These are phyloP conservation scores for Coreius guichenoti DNA, from an alignment of 2,797 vertebrate species.

Conservation along the genomic window DNA sequence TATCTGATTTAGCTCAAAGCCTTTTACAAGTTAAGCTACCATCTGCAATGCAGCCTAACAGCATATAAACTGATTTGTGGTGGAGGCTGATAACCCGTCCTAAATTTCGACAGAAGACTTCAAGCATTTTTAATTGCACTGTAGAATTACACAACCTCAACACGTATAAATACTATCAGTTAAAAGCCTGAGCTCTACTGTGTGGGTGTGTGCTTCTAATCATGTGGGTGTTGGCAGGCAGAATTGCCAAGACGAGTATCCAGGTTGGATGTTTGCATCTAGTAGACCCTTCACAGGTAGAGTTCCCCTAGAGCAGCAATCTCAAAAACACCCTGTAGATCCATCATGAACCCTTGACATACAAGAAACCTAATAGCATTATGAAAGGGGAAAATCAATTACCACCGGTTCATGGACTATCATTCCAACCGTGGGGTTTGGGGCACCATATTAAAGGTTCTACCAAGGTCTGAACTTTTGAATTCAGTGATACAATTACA, in stretches of 20 bases:
- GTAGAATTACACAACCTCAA: neutral
- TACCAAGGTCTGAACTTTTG: neutral
- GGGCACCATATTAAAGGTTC: neutral
- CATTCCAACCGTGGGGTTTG: neutral
- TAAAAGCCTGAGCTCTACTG: neutral
- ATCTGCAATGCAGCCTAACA: constrained; percentile 5
- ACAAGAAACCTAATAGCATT: neutral
- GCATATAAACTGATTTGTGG: neutral
- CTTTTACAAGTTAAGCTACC: constrained; percentile 23
- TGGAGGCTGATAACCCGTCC: neutral
- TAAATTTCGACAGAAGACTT: neutral
- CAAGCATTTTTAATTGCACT: neutral
- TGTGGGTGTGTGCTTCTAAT: too few species aligned
- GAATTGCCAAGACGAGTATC: neutral
- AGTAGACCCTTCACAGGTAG: too few species aligned
- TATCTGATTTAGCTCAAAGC: constrained; percentile 28
- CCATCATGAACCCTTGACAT: neutral
- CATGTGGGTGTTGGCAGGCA: neutral
- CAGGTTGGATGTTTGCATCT: neutral
- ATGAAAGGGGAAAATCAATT: neutral
- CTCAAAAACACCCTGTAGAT: neutral
- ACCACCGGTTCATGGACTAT: neutral
- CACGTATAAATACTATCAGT: neutral
- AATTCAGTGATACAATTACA: neutral
- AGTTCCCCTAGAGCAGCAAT: neutral